phyloP scores from a whole-genome alignment of 2,797 vertebrate species.

The Perdix hodgsoniae region DNA sequence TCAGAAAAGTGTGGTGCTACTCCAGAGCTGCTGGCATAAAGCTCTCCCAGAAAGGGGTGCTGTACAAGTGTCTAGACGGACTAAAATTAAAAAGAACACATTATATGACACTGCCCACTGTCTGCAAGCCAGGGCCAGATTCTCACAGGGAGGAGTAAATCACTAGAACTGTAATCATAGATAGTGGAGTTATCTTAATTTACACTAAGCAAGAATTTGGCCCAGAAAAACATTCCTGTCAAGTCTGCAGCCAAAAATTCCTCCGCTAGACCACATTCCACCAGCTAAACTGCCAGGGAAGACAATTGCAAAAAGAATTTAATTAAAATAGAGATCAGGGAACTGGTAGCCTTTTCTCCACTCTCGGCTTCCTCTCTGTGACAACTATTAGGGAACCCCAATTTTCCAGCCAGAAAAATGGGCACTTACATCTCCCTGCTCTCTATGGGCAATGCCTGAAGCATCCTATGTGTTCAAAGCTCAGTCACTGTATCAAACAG shows the following conservation, averaged over 20 bases:
- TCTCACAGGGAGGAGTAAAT: constrained; percentile 43
- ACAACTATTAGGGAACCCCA: background rate
- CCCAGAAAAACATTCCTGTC: constrained; percentile 51
- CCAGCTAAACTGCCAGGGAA: constrained; percentile 45
- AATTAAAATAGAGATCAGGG: constrained; percentile 59
- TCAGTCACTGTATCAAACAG: constrained; percentile 10
- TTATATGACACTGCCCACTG: constrained; percentile 55
- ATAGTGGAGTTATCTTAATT: constrained; percentile 41
- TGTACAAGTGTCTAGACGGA: constrained; percentile 62
- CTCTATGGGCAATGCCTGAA: constrained; percentile 23
- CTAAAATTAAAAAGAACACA: constrained; percentile 64
- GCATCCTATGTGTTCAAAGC: constrained; percentile 17
- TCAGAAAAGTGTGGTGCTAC: background rate
- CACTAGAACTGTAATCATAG: background rate
- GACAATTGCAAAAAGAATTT: constrained; percentile 60
- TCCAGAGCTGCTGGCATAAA: constrained; percentile 27
- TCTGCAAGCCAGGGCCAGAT: constrained; percentile 36
- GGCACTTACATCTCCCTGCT: background rate
- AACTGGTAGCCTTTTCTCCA: constrained; percentile 38
- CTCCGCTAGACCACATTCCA: constrained; percentile 34
- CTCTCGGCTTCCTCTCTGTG: background rate
- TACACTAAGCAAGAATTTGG: constrained; percentile 47
- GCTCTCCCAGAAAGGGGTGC: constrained; percentile 5
- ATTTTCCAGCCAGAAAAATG: constrained; percentile 36
- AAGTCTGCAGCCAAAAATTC: constrained; percentile 55